Conservation (phyloP, 2,797 vertebrate species). For the Pseudochaenichthys georgianus region DNA sequence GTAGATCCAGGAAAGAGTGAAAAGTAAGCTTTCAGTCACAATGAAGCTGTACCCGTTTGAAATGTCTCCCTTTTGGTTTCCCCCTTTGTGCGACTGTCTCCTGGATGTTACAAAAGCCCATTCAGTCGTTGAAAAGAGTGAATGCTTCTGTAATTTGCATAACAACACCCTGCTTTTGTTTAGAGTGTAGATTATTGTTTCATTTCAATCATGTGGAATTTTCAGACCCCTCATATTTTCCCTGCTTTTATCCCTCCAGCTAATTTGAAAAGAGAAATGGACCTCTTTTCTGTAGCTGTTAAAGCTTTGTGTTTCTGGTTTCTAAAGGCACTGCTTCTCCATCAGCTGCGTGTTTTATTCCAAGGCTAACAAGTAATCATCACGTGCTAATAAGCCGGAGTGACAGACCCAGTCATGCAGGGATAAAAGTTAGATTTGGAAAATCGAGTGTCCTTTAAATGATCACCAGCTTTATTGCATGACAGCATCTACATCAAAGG, state of each 20-base stretch:
- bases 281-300: conserved; percentile 30
- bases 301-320: conserved; percentile 12
- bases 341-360: conserved; percentile 56
- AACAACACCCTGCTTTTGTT: conserved; percentile 58
- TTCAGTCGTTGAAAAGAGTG: conserved; percentile 55
- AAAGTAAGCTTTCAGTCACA: conserved; percentile 27
- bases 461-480: conserved; percentile 53
- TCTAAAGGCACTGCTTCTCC: conserved; percentile 26
- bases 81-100: conserved; percentile 61
- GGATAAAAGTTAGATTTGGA: conserved; percentile 58
- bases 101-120: conserved; percentile 60
- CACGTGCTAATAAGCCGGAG: conserved; percentile 64
- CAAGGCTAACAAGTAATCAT: conserved; percentile 74
- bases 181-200: conserved; percentile 57
- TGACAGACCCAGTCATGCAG: conserved; percentile 59
- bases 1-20: conserved; percentile 15
- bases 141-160: conserved; percentile 65
- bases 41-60: conserved; percentile 51
- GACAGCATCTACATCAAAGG: conserved; percentile 43
- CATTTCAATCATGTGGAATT: conserved; percentile 63
- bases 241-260: conserved; percentile 36
- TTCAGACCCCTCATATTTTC: conserved; percentile 53
- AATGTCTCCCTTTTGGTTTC: conserved; percentile 49
- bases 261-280: conserved; percentile 21
- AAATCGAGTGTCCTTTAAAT: conserved; percentile 65